Evolutionary conservation across 2,797 vertebrate genomes (phyloP).

Genomic region (Pantherophis vulpinus): DNA sequence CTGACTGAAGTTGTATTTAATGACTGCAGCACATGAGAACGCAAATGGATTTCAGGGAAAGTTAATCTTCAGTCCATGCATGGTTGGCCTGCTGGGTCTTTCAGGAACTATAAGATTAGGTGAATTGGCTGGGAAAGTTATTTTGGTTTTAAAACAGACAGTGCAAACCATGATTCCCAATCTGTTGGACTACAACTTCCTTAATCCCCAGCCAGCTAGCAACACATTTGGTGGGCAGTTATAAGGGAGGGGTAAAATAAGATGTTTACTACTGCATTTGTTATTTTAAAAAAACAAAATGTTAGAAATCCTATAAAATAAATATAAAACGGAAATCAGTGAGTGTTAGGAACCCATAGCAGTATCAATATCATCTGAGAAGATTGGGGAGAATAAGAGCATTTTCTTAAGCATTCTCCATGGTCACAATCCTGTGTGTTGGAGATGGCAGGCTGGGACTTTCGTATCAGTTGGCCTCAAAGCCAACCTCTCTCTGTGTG

Average conservation of each 20-base stretch:
- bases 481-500: slow-evolving; percentile 26
- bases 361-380: neutral
- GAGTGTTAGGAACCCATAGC: neutral
- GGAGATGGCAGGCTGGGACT: slow-evolving; percentile 26
- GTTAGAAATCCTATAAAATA: neutral
- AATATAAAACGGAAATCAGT: neutral
- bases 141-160: neutral
- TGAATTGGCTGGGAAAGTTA: neutral
- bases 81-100: neutral
- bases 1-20: neutral
- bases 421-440: slow-evolving; percentile 1
- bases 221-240: neutral
- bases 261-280: neutral
- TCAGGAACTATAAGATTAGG: neutral
- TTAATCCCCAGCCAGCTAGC: neutral
- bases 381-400: neutral
- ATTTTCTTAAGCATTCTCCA: slow-evolving; percentile 21
- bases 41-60: neutral
- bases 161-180: neutral
- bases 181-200: neutral
- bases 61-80: neutral
- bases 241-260: neutral
- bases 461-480: slow-evolving; percentile 42
- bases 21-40: neutral
- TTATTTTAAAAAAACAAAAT: neutral